phyloP scores from a whole-genome alignment of 2,113 vertebrate genomes.

The Tympanuchus pallidicinctus region DNA sequence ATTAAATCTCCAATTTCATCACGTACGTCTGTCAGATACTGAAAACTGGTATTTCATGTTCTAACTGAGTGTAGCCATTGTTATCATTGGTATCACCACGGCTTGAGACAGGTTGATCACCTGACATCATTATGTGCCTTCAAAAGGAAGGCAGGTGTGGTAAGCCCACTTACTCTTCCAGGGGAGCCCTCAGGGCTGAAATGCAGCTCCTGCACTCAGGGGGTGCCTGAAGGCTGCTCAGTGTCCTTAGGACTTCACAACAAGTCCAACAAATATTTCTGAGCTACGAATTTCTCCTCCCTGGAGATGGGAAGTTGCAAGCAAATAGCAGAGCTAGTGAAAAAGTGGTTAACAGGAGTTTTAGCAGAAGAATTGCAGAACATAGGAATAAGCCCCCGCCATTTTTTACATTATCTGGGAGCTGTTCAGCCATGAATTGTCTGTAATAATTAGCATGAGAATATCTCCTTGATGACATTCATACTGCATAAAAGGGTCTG shows the following conservation, averaged over 20 bases:
- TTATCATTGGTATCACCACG: neutral
- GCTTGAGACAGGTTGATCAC: neutral
- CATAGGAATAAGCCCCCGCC: neutral
- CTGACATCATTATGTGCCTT: neutral
- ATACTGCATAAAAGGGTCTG: slow-evolving; percentile 71
- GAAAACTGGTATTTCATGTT: neutral
- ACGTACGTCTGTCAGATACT: neutral
- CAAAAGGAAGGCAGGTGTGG: neutral
- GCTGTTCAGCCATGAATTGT: slow-evolving; percentile 71
- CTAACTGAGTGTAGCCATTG: neutral
- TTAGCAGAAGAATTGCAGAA: slow-evolving; percentile 23
- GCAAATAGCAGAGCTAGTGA: neutral
- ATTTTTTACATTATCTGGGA: slow-evolving; percentile 59
- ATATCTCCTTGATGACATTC: slow-evolving; percentile 79
- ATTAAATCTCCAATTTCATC: neutral
- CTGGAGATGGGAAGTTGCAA: neutral
- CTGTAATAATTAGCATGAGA: slow-evolving; percentile 78
- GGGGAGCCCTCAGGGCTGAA: rapidly evolving
- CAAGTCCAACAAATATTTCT: neutral
- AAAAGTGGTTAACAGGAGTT: slow-evolving; percentile 54
- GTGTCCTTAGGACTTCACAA: rapidly evolving
- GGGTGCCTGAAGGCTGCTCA: rapidly evolving
- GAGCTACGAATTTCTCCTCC: neutral
- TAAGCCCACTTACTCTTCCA: rapidly evolving
- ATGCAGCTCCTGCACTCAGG: neutral